phyloP scores from a whole-genome alignment of 2,888 invertebrate species.

The Xanthorhoe designata region DNA sequence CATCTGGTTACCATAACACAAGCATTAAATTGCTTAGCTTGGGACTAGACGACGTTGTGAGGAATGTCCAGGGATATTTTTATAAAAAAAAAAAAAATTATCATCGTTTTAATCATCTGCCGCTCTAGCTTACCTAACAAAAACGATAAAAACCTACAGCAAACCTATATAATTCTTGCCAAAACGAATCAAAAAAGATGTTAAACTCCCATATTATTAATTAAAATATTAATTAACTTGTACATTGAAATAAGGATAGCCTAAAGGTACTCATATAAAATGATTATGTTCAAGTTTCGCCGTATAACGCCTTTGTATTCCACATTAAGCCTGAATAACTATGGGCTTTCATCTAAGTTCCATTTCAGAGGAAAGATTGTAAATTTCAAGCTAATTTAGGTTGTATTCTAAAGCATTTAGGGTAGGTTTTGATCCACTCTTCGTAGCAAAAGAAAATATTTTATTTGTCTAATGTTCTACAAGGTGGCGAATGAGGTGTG shows the following conservation, averaged over 20 bases:
- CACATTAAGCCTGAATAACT: conserved; percentile 25
- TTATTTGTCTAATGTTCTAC: conserved; percentile 2
- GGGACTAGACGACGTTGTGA: no score
- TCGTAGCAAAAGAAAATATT: conserved; percentile 3
- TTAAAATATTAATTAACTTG: conserved; percentile 11
- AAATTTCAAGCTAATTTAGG: conserved; percentile 8
- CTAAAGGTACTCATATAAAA: conserved; percentile 19
- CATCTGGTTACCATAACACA: no score
- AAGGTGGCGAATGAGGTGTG: no score
- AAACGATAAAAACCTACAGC: no score
- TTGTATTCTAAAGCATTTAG: neutral
- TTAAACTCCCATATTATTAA: neutral
- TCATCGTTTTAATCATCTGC: no score
- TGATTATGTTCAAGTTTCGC: conserved; percentile 22
- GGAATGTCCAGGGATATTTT: no score
- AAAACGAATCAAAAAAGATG: neutral
- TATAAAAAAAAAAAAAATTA: no score
- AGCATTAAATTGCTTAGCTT: no score
- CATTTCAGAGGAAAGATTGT: conserved; percentile 18
- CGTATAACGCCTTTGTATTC: conserved; percentile 18
- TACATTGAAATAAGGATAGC: neutral
- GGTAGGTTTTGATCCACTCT: conserved; percentile 2
- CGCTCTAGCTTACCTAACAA: no score
- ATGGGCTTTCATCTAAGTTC: conserved; percentile 21
- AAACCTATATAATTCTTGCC: neutral